Evolutionary conservation across 2,888 invertebrate species (phyloP), one percentile per base, ranked within the genome.

Genomic region (Melinaea menophilus): DNA sequence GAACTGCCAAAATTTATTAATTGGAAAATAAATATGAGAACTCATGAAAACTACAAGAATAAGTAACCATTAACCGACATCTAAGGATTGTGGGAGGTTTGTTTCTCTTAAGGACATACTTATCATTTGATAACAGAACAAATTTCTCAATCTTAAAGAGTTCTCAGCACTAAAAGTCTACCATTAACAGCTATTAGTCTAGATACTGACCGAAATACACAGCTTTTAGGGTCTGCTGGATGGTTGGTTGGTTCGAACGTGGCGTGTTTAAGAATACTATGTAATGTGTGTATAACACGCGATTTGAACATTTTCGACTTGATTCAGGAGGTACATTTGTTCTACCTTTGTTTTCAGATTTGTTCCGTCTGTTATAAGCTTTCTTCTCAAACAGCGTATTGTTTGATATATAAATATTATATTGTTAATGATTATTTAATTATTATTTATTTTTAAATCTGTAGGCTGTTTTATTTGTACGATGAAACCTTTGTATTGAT

Each of bases 231-330:
- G n/a, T 55, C 35, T 58, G 48, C 55, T 34, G 35, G 47, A 62
- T 55, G 31, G 34, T 55, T 57, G 13, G 60, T 51, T 54, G 35
- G 61, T 66, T 61, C 46, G 22, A 66, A 55, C 62, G 57, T 68
- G 59, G 59, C 68, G 66, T 68, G 69, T 64, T 59, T 54, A 68
- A 68, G 68, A 68, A 69, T 69, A 62, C 58, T 48, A 56, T 55
- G 59, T 63, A 65, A 74, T 72, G 73, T 69, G 64, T 58, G 56
- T 31, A 12, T 35, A 68, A 60, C 74, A 73, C 74, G 74, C 74
- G 69, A 74, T 69, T 58, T 58, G n/a, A 64, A 70, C 73, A 73
- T 74, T 73, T 72, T 71, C 74, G 68, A 72, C 70, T 70, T 70
- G 41, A 41, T 41, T 41, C 41, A 67, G 54, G 63, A 65, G 59